These are phyloP conservation scores for Laspeyria flexula DNA, from an alignment of 2,888 invertebrate species.

Conservation along the genomic window DNA sequence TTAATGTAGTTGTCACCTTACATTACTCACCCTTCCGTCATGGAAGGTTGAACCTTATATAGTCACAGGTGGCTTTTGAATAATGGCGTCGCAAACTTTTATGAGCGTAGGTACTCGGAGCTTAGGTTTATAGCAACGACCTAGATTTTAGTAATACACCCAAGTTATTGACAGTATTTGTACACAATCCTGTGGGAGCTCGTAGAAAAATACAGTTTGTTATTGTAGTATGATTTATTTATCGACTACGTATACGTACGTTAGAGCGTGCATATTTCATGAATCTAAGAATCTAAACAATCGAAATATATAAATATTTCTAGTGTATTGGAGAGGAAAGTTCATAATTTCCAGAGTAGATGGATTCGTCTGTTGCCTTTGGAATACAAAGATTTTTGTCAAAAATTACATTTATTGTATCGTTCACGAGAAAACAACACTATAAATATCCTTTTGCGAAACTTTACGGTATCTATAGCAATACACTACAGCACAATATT, in stretches of 20 bases:
- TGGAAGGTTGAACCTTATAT: conserved; percentile 35
- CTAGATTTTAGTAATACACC: conserved; percentile 35
- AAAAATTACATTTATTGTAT: no score
- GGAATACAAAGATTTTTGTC: no score
- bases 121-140: conserved; percentile 33
- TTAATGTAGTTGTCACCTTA: conserved; percentile 4
- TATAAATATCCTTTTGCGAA: no score
- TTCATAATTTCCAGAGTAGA: no score
- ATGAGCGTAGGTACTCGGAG: conserved; percentile 19
- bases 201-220: conserved; percentile 19
- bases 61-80: conserved; percentile 36
- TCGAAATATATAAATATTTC: no score
- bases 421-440: no score
- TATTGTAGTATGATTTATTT: not conserved
- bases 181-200: conserved; percentile 3
- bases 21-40: conserved; percentile 31
- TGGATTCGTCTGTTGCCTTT: no score
- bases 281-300: no score
- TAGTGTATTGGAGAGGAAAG: no score
- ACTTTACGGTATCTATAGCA: no score
- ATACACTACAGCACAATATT: no score
- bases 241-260: not conserved
- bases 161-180: conserved; percentile 19
- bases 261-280: no score
- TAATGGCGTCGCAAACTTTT: conserved; percentile 32